These are phyloP conservation scores for Phyllotreta striolata DNA, from an alignment of 2,888 invertebrate species.

Conservation along the genomic window DNA sequence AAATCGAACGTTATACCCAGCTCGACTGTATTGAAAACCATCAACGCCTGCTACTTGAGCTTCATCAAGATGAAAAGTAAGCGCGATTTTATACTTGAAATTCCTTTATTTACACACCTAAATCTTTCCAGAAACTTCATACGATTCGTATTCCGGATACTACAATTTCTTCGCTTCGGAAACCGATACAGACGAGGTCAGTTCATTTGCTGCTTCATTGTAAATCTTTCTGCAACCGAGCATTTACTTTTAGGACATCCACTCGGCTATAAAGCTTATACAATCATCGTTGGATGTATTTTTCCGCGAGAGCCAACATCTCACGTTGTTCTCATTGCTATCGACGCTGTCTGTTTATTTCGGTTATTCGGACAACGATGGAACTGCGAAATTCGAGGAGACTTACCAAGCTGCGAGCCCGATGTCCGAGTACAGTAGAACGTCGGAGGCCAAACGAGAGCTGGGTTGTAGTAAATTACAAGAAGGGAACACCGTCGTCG, in stretches of 20 bases:
- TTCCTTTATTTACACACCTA: too few species aligned
- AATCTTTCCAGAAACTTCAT: background rate
- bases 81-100: too few species aligned
- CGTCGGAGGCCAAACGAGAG: too few species aligned
- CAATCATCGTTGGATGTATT: slow-evolving; percentile 47
- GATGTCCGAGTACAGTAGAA: too few species aligned
- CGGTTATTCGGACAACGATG: too few species aligned
- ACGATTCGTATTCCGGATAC: slow-evolving; percentile 5
- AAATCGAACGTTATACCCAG: slow-evolving; percentile 38
- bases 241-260: background rate
- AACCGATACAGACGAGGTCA: background rate
- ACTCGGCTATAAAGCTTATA: slow-evolving; percentile 20
- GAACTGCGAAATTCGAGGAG: too few species aligned
- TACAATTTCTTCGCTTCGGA: background rate
- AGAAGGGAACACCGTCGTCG: background rate
- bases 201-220: background rate
- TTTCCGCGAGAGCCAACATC: slow-evolving; percentile 49
- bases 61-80: slow-evolving; percentile 40
- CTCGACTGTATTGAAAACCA: slow-evolving; percentile 36
- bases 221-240: slow-evolving; percentile 17
- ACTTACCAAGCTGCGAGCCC: too few species aligned
- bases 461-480: too few species aligned
- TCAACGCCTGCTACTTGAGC: slow-evolving; percentile 39
- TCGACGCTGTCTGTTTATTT: slow-evolving; percentile 31
- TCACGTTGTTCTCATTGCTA: slow-evolving; percentile 49